Conservation (phyloP, 1,140 invertebrate genomes). For the Coboldia fuscipes region DNA sequence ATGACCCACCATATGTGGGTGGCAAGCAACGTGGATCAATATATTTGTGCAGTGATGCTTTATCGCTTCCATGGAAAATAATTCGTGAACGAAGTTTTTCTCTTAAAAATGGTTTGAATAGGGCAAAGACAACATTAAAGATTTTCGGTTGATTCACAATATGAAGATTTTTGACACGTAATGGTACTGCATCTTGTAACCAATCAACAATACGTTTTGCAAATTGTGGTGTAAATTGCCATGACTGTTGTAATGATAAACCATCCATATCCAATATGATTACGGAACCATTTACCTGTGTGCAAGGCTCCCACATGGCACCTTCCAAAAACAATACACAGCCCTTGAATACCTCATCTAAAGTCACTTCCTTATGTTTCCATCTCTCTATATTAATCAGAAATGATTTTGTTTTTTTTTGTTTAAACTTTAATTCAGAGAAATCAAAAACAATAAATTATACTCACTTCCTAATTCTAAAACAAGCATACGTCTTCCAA, state of each 20-base stretch:
- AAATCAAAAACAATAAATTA: background rate
- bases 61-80: constrained; percentile 63
- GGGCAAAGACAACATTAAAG: constrained; percentile 68
- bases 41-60: constrained; percentile 55
- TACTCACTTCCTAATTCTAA: constrained; percentile 58
- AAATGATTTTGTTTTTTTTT: background rate
- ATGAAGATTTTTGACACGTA: constrained; percentile 66
- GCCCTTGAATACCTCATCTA: constrained; percentile 67
- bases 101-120: constrained; percentile 69
- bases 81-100: constrained; percentile 55
- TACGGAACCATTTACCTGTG: constrained; percentile 51
- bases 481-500: constrained; percentile 45
- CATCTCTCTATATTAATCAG: constrained; percentile 58
- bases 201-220: constrained; percentile 63
- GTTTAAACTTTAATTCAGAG: background rate
- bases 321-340: constrained; percentile 57
- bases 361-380: constrained; percentile 54
- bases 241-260: constrained; percentile 50
- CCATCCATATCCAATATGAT: constrained; percentile 74
- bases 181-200: constrained; percentile 59
- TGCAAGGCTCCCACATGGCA: constrained; percentile 53
- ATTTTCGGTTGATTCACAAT: constrained; percentile 73
- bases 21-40: constrained; percentile 59
- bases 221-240: constrained; percentile 63
- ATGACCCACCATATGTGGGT: constrained; percentile 51